Conservation (phyloP, 1,140 invertebrate genomes). For the Kradibia gibbosae region DNA sequence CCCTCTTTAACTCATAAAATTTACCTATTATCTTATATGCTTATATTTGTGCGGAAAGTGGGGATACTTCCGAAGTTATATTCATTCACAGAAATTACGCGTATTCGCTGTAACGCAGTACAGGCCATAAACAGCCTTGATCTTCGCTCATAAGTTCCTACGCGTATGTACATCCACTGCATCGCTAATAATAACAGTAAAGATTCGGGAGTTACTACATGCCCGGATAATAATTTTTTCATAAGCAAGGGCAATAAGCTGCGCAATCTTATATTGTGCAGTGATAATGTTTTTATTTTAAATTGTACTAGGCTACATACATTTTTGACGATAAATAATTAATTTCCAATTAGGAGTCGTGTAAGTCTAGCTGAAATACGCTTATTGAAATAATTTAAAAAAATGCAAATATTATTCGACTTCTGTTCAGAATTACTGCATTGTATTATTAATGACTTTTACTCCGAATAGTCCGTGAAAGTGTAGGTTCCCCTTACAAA, state of each 20-base stretch:
- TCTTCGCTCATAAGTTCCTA: neutral
- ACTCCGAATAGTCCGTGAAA: too few species aligned
- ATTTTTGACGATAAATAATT: neutral
- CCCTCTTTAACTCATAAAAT: too few species aligned
- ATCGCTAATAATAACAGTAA: neutral
- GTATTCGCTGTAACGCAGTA: neutral
- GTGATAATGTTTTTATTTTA: neutral
- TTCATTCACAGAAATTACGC: slow-evolving; percentile 8
- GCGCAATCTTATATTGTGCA: neutral
- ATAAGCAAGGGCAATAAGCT: neutral
- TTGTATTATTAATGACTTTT: too few species aligned
- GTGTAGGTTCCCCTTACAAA: too few species aligned
- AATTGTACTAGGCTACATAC: neutral
- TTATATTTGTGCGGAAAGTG: neutral
- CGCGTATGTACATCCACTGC: neutral
- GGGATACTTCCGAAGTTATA: neutral
- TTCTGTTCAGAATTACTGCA: too few species aligned
- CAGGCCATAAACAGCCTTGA: neutral
- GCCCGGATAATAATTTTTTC: neutral
- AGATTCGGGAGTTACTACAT: neutral
- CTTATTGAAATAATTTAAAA: too few species aligned
- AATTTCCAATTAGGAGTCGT: neutral
- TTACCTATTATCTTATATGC: too few species aligned
- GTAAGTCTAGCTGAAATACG: neutral
- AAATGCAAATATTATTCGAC: too few species aligned